phyloP scores from a whole-genome alignment of 2,797 vertebrate genomes.

The Antrozous pallidus region DNA sequence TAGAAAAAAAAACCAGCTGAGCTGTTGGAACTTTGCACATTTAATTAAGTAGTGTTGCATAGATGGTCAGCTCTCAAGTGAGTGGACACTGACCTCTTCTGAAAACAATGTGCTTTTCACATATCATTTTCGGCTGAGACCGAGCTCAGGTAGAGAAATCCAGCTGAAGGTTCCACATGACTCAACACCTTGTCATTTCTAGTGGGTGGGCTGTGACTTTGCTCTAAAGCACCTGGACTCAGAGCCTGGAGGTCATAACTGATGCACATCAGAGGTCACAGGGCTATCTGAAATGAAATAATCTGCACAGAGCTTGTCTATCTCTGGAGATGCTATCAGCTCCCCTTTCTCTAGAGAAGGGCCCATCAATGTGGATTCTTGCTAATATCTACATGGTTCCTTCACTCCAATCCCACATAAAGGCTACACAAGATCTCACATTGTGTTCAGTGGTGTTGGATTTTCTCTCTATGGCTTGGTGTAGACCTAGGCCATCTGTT shows the following conservation, averaged over 20 bases:
- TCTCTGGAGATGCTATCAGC: not conserved
- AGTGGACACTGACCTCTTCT: not conserved
- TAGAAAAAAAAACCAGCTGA: accelerated
- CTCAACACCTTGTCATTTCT: constrained; percentile 54
- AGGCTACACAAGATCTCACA: accelerated
- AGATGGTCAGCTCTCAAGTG: not conserved
- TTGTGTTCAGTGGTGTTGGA: accelerated
- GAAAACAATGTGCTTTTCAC: not conserved
- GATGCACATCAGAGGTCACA: not conserved
- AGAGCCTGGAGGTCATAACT: not conserved
- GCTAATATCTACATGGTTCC: accelerated
- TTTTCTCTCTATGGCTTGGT: not conserved
- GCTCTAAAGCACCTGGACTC: constrained; percentile 39
- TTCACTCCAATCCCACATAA: accelerated
- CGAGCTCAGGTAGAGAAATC: not conserved
- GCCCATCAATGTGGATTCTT: accelerated
- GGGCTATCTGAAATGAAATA: not conserved
- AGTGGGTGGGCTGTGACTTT: not conserved
- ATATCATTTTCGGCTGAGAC: not conserved
- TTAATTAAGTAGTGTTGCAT: accelerated
- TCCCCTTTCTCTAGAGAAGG: not conserved
- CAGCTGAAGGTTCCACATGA: not conserved
- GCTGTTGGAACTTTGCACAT: accelerated
- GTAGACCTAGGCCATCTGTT: not conserved
- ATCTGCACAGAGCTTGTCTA: not conserved